Conservation (phyloP, 2,888 invertebrate genomes). For the Meiosimyza platycephala region DNA sequence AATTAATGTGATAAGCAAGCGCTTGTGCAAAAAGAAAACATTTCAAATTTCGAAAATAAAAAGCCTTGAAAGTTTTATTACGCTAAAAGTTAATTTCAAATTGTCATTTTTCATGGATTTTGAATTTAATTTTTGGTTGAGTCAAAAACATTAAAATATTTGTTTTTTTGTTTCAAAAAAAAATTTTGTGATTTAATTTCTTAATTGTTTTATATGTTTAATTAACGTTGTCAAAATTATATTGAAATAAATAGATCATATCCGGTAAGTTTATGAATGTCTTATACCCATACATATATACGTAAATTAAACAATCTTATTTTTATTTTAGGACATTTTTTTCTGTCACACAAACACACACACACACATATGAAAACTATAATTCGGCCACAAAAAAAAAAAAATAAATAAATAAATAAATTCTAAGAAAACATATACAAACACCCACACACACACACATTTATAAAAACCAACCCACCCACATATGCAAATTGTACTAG, state of each 20-base stretch:
- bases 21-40: conserved; percentile 15
- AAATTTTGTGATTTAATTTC: too few species aligned
- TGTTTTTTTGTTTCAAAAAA: too few species aligned
- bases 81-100: background rate
- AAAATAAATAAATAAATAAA: background rate
- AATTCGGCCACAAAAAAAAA: conserved; percentile 7
- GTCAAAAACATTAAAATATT: too few species aligned
- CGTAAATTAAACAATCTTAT: background rate
- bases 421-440: background rate
- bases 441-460: background rate
- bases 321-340: conserved; percentile 24
- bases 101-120: too few species aligned
- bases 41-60: conserved; percentile 8
- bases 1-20: background rate
- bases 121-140: too few species aligned
- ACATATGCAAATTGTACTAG: background rate
- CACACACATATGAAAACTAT: background rate
- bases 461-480: conserved; percentile 1
- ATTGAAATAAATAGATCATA: background rate
- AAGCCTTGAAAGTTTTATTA: conserved; percentile 19
- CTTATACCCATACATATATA: background rate
- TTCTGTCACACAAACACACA: background rate
- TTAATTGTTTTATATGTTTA: too few species aligned
- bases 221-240: too few species aligned
- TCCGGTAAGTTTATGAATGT: conserved; percentile 7